These are phyloP conservation scores for Geophilus truncorum DNA, from an alignment of 2,888 invertebrate genomes.

Conservation along the genomic window DNA sequence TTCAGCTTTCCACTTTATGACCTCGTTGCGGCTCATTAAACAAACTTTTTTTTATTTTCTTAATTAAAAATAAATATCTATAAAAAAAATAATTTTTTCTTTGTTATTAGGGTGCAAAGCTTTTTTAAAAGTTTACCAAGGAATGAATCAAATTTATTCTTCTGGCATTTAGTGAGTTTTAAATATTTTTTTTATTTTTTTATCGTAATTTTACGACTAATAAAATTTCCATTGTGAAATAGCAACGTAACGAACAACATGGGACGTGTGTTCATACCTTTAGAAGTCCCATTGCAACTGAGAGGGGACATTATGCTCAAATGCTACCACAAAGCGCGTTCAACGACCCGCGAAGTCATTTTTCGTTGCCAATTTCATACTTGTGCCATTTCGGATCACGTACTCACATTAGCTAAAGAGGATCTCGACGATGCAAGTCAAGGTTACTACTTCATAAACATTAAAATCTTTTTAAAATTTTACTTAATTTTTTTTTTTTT, in stretches of 20 bases:
- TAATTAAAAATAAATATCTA: background rate
- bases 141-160: conserved; percentile 80
- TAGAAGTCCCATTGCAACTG: conserved; percentile 66
- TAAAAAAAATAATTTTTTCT: background rate
- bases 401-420: conserved; percentile 74
- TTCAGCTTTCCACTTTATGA: background rate
- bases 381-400: conserved; percentile 80
- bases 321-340: conserved; percentile 63
- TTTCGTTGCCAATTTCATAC: conserved; percentile 92
- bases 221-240: background rate
- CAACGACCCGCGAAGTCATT: conserved; percentile 59
- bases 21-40: background rate
- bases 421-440: conserved; percentile 80
- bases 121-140: conserved; percentile 71
- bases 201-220: background rate
- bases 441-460: conserved; percentile 55
- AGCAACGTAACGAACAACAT: conserved; percentile 60
- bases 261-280: conserved; percentile 64
- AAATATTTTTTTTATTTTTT: background rate
- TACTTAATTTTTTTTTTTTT: conserved; percentile 1
- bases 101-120: conserved; percentile 46
- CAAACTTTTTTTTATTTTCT: background rate
- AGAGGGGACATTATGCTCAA: conserved; percentile 87
- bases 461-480: background rate
- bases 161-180: conserved; percentile 65